Evolutionary conservation across 2,113 vertebrate genomes (phyloP).

Genomic region (Boleophthalmus pectinirostris): DNA sequence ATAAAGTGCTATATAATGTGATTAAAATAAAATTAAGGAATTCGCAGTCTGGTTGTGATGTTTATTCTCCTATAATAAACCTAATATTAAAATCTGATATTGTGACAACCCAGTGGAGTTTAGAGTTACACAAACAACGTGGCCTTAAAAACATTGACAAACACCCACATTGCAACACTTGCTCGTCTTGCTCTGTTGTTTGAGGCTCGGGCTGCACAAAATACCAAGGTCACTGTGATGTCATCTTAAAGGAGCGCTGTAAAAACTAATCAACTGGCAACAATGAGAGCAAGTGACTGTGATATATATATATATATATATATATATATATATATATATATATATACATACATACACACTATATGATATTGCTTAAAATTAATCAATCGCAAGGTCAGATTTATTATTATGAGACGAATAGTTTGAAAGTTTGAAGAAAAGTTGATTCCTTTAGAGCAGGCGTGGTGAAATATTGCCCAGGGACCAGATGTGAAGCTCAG

Average conservation of each 20-base stretch:
- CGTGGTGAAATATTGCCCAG: too few relatives aligned
- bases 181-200: constrained; percentile 50
- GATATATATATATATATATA: too few relatives aligned
- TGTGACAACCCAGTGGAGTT: too few relatives aligned
- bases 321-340: too few relatives aligned
- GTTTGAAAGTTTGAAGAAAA: not conserved
- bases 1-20: too few relatives aligned
- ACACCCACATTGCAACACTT: constrained; percentile 66
- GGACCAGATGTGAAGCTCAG: too few relatives aligned
- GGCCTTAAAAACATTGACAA: constrained; percentile 46
- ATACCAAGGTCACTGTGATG: constrained; percentile 45
- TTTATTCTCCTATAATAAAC: too few relatives aligned
- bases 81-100: too few relatives aligned
- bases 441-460: too few relatives aligned
- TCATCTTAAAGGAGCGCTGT: constrained; percentile 20
- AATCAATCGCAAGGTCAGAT: not conserved
- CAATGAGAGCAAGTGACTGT: constrained; percentile 5
- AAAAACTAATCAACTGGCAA: constrained; percentile 22
- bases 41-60: too few relatives aligned
- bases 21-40: too few relatives aligned
- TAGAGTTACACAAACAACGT: not conserved
- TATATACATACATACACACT: too few relatives aligned
- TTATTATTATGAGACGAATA: not conserved
- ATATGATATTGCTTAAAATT: not conserved
- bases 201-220: constrained; percentile 22